Evolutionary conservation across 2,888 invertebrate species (phyloP).

Genomic region (Ischnura elegans): DNA sequence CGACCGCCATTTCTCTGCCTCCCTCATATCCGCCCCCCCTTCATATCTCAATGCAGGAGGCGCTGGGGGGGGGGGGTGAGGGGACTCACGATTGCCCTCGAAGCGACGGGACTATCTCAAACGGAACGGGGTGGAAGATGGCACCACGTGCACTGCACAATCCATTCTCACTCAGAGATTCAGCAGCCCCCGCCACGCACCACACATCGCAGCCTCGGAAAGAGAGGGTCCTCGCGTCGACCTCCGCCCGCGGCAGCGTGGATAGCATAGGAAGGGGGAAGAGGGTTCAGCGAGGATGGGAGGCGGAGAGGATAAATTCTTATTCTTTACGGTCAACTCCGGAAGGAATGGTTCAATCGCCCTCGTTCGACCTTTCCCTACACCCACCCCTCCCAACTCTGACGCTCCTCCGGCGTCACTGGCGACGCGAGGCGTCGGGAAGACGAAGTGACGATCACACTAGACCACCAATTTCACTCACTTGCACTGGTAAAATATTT

Average conservation of each 20-base stretch:
- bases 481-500: too few species aligned
- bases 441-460: too few species aligned
- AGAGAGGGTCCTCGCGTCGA: not conserved
- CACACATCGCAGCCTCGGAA: not conserved
- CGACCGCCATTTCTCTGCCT: not conserved
- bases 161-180: not conserved
- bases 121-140: not conserved
- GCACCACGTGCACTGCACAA: not conserved
- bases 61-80: not conserved
- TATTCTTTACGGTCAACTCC: slow-evolving; percentile 17
- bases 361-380: slow-evolving; percentile 7
- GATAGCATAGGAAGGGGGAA: not conserved
- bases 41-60: not conserved
- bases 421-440: too few species aligned
- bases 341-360: not conserved
- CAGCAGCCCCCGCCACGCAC: not conserved
- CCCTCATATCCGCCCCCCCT: not conserved
- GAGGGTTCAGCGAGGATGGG: not conserved
- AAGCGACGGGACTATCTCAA: slow-evolving; percentile 16
- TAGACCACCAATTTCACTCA: too few species aligned
- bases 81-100: slow-evolving; percentile 5
- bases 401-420: not conserved
- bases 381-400: not conserved
- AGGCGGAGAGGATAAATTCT: slow-evolving; percentile 10
- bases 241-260: not conserved